A percentile compares a stretch with the other conserved stretches of the same genome.
Conservation (phyloP, 2,888 invertebrate genomes). For the Archaeoteleia sp. region DNA sequence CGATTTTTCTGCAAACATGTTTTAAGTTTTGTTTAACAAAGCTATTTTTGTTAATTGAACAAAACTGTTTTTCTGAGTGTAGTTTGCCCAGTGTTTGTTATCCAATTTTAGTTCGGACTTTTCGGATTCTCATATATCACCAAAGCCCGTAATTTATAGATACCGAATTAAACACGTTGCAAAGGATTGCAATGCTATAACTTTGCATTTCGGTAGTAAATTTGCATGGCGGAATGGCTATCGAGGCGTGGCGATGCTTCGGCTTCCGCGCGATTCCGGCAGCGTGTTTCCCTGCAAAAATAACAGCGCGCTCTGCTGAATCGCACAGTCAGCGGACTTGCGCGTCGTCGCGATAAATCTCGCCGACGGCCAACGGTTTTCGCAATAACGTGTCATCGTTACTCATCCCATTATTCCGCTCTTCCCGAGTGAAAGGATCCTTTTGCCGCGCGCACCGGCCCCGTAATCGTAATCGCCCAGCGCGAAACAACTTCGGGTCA, state of each 20-base stretch:
- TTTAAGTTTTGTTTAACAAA: too few species aligned
- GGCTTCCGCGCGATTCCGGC: not conserved
- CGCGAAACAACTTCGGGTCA: not conserved
- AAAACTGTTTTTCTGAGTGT: too few species aligned
- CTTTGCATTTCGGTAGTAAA: not conserved
- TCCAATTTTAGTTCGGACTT: too few species aligned
- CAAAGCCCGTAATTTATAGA: too few species aligned
- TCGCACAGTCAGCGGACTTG: not conserved
- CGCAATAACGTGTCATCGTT: conserved; percentile 2
- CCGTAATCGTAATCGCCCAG: not conserved
- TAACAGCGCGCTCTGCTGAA: not conserved
- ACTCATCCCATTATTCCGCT: conserved; percentile 2
- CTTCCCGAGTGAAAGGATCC: conserved; percentile 1
- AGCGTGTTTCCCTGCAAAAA: not conserved
- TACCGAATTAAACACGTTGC: too few species aligned
- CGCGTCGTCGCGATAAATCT: conserved; percentile 1
- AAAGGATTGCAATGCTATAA: too few species aligned
- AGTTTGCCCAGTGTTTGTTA: too few species aligned
- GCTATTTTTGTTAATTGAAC: too few species aligned
- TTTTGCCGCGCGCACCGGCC: not conserved
- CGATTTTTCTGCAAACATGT: too few species aligned
- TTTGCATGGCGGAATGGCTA: not conserved
- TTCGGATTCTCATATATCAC: too few species aligned
- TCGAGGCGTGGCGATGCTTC: not conserved
- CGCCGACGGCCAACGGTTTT: not conserved